phyloP scores from a whole-genome alignment of 2,888 invertebrate genomes.

The Drosophila macrospina region DNA sequence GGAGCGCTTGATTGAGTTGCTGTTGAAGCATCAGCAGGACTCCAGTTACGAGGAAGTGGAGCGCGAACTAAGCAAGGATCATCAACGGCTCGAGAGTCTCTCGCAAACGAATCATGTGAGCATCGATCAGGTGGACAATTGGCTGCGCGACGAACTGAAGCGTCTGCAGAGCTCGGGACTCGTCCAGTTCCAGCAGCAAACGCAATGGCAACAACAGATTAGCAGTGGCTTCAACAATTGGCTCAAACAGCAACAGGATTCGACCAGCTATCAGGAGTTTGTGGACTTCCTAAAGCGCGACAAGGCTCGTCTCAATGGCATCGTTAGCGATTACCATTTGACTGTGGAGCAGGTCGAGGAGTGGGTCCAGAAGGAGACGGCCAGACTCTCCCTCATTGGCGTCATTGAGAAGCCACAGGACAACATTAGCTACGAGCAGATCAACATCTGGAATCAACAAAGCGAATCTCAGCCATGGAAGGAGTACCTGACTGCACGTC shows the following conservation, averaged over 20 bases:
- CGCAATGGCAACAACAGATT: slow-evolving; percentile 81
- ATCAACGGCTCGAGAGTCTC: slow-evolving; percentile 68
- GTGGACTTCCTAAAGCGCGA: slow-evolving; percentile 77
- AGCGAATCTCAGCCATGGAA: slow-evolving; percentile 69
- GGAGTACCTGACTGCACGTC: slow-evolving; percentile 66
- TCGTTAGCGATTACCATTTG: slow-evolving; percentile 80
- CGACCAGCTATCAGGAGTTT: slow-evolving; percentile 73
- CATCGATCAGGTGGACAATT: slow-evolving; percentile 78
- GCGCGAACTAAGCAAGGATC: slow-evolving; percentile 73
- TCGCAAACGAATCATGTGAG: slow-evolving; percentile 79
- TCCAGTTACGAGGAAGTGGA: slow-evolving; percentile 77
- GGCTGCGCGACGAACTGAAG: slow-evolving; percentile 76
- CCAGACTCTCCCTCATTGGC: slow-evolving; percentile 74
- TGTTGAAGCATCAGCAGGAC: slow-evolving; percentile 77
- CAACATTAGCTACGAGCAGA: slow-evolving; percentile 55
- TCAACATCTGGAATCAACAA: slow-evolving; percentile 48
- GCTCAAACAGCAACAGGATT: slow-evolving; percentile 74
- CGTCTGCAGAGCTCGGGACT: slow-evolving; percentile 76
- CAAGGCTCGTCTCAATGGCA: slow-evolving; percentile 70
- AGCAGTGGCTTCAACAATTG: slow-evolving; percentile 76
- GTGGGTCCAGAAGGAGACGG: slow-evolving; percentile 82
- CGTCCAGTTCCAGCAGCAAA: slow-evolving; percentile 73
- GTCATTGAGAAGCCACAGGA: slow-evolving; percentile 68
- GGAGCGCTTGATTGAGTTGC: slow-evolving; percentile 78
- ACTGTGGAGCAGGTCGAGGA: slow-evolving; percentile 82